Base-by-base conservation (phyloP, 2,113 vertebrate genomes). In the Rana temporaria region DNA sequence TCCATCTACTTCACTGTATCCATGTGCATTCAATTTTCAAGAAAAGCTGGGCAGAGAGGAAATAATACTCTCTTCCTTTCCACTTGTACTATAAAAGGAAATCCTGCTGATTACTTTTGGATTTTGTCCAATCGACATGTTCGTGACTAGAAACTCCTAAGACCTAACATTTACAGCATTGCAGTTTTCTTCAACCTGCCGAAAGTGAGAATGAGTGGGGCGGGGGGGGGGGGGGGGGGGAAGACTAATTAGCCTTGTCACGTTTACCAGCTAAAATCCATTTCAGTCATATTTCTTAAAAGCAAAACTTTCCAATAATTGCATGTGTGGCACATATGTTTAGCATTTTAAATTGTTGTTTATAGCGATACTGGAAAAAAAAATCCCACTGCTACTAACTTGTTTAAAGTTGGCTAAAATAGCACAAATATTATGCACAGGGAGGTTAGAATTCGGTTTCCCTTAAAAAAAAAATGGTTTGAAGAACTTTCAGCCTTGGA, bases 21-120 rank as follows among this genome's bases (percentile, higher is more conserved):
- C 67, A 69, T 48, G 67, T 69, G 67, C 38, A 48, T 69, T 69
- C 20, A 2, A 42, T 69, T 42, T 69, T 69, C 9, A n/a, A 34
- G 69, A 30, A 71, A 62, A 38, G n/a, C 15, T 48, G 1, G 17
- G 32, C 20, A 42, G 22, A 62, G 56, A 70, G 65, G 55, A 69
- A 79, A 70, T 69, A 79, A 71, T 42, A 12, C 19, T 19, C 53
- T 52, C 34, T 60, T 78, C 20, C 63, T 62, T 79, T 80, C 18
- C 56, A 62, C 20, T 60, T 52, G 53, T 30, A 60, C 66, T 48
- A 52, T 62, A 59, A 62, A 68, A 59, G 32, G 65, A 79, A 66
- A 78, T 55, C 66, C 24, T 67, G 24, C 55, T 70, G 78, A 71
- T 80, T 70, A 69, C 66, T 69, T 79, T 80, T 71, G 78, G 78